phyloP scores from a whole-genome alignment of 2,888 invertebrate species.

The Rhyacophila evoluta region DNA sequence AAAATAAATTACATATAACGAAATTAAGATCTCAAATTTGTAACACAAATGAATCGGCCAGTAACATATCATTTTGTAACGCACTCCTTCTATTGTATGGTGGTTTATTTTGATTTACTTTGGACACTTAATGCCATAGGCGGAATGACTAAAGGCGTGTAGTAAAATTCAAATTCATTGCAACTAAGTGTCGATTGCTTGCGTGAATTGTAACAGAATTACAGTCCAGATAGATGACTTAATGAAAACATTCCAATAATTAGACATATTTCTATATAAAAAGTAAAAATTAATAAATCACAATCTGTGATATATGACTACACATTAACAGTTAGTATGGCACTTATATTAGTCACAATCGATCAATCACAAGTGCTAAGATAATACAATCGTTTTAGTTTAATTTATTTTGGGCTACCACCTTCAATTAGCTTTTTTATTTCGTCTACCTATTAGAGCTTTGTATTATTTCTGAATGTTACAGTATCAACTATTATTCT shows the following conservation, averaged over 20 bases:
- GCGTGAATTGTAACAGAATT: not conserved
- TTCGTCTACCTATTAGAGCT: no score
- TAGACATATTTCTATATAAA: no score
- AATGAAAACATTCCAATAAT: not conserved
- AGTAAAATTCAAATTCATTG: slow-evolving; percentile 7
- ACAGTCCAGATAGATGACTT: not conserved
- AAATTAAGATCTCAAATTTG: not conserved
- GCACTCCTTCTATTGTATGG: slow-evolving; percentile 12
- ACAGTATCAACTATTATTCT: no score
- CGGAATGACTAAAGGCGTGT: slow-evolving; percentile 10
- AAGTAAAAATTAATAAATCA: no score
- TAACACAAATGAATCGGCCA: not conserved
- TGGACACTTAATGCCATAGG: not conserved
- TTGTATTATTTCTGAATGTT: no score
- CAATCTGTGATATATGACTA: no score
- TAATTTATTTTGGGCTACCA: no score
- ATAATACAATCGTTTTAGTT: no score
- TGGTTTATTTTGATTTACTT: slow-evolving; percentile 7
- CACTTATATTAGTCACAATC: no score
- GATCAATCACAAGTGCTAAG: no score
- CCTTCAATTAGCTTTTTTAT: no score
- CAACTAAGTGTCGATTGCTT: slow-evolving; percentile 1
- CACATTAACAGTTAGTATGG: no score
- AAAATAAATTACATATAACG: not conserved
- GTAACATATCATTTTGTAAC: not conserved